Percentiles rank a stretch among this genome's conserved stretches.
Conservation (phyloP, 2,113 vertebrate species). For the Salminus brasiliensis region DNA sequence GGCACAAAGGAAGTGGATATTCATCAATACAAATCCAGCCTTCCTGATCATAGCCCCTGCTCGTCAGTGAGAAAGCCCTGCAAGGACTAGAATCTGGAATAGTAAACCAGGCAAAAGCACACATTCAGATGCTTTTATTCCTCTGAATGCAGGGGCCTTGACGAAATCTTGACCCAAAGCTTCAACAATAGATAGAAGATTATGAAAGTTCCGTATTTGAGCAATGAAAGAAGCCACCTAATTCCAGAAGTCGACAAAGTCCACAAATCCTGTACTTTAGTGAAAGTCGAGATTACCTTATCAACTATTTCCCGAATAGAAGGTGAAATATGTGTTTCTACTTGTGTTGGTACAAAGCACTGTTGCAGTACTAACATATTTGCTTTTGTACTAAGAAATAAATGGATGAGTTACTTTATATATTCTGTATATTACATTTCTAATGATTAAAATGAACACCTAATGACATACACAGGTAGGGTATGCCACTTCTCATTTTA, state of each 20-base stretch:
- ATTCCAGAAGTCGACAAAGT: conserved; percentile 24
- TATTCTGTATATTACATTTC: too few relatives aligned
- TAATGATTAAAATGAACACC: too few relatives aligned
- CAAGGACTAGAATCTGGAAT: conserved; percentile 48
- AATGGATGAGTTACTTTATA: too few relatives aligned
- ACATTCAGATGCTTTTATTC: conserved; percentile 27
- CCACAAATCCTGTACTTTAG: too few relatives aligned
- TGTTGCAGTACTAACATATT: too few relatives aligned
- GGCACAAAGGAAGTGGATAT: conserved; percentile 59
- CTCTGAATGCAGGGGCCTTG: background rate
- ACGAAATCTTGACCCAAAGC: conserved; percentile 13
- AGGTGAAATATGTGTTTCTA: too few relatives aligned
- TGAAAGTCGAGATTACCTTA: too few relatives aligned
- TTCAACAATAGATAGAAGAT: conserved; percentile 18
- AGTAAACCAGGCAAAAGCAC: conserved; percentile 11
- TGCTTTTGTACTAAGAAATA: too few relatives aligned
- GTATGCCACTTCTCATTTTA: too few relatives aligned
- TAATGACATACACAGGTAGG: too few relatives aligned
- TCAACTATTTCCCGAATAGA: too few relatives aligned
- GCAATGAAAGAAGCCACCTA: conserved; percentile 24
- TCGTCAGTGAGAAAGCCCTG: conserved; percentile 47
- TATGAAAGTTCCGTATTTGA: conserved; percentile 3
- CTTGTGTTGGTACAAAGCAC: too few relatives aligned
- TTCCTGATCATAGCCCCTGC: conserved; percentile 46
- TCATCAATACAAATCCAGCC: conserved; percentile 65